These are phyloP conservation scores for Atta texana DNA, from an alignment of 1,140 invertebrate genomes.

Conservation along the genomic window DNA sequence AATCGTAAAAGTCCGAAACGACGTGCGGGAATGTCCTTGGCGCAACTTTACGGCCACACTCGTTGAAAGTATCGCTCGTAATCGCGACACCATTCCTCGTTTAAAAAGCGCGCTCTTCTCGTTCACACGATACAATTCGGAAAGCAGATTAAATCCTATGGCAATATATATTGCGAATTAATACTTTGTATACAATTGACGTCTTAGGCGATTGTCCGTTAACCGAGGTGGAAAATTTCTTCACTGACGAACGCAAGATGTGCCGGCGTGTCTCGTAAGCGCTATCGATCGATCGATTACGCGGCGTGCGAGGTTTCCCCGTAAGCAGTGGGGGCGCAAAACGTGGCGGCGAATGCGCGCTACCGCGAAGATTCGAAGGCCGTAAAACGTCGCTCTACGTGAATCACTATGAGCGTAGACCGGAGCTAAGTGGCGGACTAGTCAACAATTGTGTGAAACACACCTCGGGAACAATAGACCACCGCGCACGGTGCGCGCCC, in stretches of 20 bases:
- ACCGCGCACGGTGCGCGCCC: slow-evolving; percentile 32
- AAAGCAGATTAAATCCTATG: not conserved
- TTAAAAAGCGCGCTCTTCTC: slow-evolving; percentile 47
- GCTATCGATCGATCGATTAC: slow-evolving; percentile 51
- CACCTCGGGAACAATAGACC: slow-evolving; percentile 56
- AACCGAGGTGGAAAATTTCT: not conserved
- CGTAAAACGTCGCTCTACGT: slow-evolving; percentile 34
- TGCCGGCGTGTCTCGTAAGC: not conserved
- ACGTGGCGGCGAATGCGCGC: slow-evolving; percentile 7
- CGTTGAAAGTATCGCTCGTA: slow-evolving; percentile 5
- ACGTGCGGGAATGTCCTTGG: slow-evolving; percentile 31
- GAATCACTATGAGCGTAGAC: slow-evolving; percentile 45
- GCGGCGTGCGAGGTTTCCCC: slow-evolving; percentile 7
- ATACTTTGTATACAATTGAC: not conserved
- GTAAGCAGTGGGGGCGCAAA: slow-evolving; percentile 9
- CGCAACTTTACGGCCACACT: not conserved
- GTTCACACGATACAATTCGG: not conserved
- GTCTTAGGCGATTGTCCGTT: not conserved
- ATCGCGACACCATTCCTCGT: not conserved
- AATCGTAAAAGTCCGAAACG: slow-evolving; percentile 47
- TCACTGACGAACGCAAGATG: not conserved
- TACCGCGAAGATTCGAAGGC: slow-evolving; percentile 25
- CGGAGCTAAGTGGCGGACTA: slow-evolving; percentile 30
- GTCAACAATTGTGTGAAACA: slow-evolving; percentile 50
- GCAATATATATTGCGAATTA: not conserved